Conservation (phyloP, 2,113 vertebrate genomes). For the Rhea pennata region DNA sequence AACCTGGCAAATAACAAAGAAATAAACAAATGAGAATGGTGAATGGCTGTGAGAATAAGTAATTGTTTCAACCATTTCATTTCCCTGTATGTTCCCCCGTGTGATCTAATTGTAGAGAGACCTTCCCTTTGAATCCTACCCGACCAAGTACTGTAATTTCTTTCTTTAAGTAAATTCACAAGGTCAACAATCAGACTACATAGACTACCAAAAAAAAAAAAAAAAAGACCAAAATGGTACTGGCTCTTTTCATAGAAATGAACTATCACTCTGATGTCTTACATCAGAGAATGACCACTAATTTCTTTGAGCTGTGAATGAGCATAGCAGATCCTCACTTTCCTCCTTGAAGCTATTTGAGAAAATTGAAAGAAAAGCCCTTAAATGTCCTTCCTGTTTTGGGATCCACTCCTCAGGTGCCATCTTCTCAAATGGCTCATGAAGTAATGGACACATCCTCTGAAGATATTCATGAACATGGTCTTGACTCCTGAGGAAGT, state of each 20-base stretch:
- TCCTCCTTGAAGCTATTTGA: not conserved
- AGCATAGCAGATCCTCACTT: not conserved
- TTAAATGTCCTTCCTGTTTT: not conserved
- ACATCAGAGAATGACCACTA: not conserved
- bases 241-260: not conserved
- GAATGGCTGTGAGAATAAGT: not conserved
- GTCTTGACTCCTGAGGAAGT: not conserved
- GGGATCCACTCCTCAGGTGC: not conserved
- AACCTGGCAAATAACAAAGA: not conserved
- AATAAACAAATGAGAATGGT: not conserved
- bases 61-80: not conserved
- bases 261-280: not conserved
- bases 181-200: not conserved
- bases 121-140: not conserved
- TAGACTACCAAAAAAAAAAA: rapidly evolving
- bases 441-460: not conserved
- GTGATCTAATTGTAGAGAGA: not conserved
- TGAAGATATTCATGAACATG: not conserved
- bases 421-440: not conserved
- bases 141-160: not conserved
- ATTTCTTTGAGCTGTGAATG: not conserved
- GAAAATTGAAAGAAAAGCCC: not conserved
- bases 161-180: not conserved
- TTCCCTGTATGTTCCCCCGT: not conserved
- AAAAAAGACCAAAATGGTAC: not conserved